A percentile compares a stretch with the other conserved stretches of the same genome.
These are phyloP conservation scores for Sula dactylatra DNA, from an alignment of 2,113 vertebrate genomes.

Conservation along the genomic window DNA sequence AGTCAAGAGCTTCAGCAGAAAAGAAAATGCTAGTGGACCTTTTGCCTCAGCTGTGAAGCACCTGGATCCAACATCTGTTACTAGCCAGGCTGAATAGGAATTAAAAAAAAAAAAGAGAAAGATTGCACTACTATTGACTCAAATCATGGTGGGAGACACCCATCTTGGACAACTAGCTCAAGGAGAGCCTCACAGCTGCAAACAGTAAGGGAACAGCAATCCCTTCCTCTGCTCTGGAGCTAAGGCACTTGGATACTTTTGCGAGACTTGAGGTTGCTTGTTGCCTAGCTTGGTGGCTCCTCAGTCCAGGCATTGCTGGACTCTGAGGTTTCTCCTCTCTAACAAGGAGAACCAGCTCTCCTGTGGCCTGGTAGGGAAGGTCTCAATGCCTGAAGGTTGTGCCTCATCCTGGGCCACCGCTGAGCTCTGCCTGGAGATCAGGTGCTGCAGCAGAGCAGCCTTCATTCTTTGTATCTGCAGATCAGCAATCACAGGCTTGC, in stretches of 20 bases:
- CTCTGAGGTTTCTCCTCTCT: background rate
- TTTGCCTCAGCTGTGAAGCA: background rate
- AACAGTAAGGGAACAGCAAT: background rate
- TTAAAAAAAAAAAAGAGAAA: background rate
- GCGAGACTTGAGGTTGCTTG: background rate
- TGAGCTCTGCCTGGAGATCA: background rate
- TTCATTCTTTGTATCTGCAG: background rate
- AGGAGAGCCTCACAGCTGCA: background rate
- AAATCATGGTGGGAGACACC: background rate
- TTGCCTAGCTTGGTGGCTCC: background rate
- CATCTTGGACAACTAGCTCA: background rate
- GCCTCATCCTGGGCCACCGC: background rate
- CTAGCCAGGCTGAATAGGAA: background rate
- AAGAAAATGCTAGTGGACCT: background rate
- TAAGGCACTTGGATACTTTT: background rate
- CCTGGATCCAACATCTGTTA: background rate
- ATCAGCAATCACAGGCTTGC: accelerated
- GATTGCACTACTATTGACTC: background rate
- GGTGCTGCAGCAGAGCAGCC: background rate
- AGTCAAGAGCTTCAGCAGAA: background rate
- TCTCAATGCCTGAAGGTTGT: background rate
- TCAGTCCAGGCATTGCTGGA: background rate
- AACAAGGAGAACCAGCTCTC: background rate
- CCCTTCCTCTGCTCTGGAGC: background rate
- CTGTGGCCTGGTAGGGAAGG: background rate